Conservation (phyloP, 2,888 invertebrate genomes). For the Epiblema foenella region DNA sequence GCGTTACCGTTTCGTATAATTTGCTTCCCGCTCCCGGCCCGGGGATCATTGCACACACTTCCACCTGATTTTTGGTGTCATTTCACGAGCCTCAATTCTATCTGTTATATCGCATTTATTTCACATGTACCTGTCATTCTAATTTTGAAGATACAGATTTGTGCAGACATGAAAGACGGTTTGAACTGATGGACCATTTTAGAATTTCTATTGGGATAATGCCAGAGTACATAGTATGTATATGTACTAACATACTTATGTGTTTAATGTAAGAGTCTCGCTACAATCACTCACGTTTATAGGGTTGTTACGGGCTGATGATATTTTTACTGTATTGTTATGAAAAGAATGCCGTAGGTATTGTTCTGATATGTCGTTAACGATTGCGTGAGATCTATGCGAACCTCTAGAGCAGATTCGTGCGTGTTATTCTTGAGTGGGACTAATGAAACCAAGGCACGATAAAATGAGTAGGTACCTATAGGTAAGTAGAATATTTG, state of each 20-base stretch:
- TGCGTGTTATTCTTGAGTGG: slow-evolving; percentile 11
- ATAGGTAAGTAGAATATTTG: not conserved
- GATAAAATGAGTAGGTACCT: not conserved
- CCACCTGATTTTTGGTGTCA: not conserved
- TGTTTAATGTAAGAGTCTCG: not conserved
- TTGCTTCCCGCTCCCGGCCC: slow-evolving; percentile 4
- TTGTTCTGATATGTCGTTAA: slow-evolving; percentile 32
- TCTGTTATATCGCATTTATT: not conserved
- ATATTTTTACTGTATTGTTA: slow-evolving; percentile 38
- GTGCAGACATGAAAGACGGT: not conserved
- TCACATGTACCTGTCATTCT: too few species aligned
- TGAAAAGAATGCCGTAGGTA: slow-evolving; percentile 27
- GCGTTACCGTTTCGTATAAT: not conserved
- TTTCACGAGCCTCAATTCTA: not conserved
- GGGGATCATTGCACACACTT: not conserved
- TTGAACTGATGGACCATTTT: too few species aligned
- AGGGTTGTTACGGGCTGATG: not conserved
- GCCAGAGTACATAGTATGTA: not conserved
- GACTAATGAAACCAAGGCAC: slow-evolving; percentile 3
- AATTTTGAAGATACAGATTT: too few species aligned
- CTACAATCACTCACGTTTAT: not conserved
- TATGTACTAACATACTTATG: too few species aligned
- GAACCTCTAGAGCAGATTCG: slow-evolving; percentile 4
- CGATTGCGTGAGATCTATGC: slow-evolving; percentile 32
- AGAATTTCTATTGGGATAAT: too few species aligned